Evolutionary conservation across 1,140 invertebrate species (phyloP).

Genomic region (Metopolophium dirhodum): DNA sequence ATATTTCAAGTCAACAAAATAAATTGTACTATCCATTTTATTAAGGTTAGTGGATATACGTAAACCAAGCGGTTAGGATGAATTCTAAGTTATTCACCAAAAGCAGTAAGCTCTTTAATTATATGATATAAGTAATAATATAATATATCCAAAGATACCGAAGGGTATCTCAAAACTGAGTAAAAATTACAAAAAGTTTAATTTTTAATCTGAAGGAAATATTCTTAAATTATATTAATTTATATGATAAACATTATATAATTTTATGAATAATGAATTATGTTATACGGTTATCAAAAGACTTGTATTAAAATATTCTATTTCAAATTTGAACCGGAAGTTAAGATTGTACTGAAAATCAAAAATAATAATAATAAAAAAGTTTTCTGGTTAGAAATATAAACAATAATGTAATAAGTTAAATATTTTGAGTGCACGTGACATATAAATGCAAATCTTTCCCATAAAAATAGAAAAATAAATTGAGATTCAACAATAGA

Average conservation of each 20-base stretch:
- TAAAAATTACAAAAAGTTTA: not conserved
- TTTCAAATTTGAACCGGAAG: not conserved
- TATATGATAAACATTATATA: not conserved
- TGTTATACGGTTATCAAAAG: not conserved
- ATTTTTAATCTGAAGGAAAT: not conserved
- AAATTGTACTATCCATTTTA: not conserved
- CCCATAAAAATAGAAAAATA: not conserved
- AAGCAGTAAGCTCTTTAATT: not conserved
- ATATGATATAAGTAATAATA: not conserved
- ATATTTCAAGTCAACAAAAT: not conserved
- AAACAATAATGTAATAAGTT: not conserved
- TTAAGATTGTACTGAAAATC: too few species aligned
- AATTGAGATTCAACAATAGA: not conserved
- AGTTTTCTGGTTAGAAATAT: not conserved
- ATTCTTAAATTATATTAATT: not conserved
- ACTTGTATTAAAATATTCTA: not conserved
- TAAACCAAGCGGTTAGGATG: not conserved
- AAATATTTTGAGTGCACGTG: not conserved
- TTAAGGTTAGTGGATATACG: not conserved
- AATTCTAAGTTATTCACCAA: not conserved
- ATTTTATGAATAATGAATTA: not conserved
- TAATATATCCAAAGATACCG: not conserved
- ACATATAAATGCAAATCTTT: not conserved
- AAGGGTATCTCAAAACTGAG: not conserved
- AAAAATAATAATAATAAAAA: too few species aligned